A percentile compares a stretch with the other conserved stretches of the same genome.
phyloP scores from a whole-genome alignment of 1,140 invertebrate genomes.

The Magallana angulata region DNA sequence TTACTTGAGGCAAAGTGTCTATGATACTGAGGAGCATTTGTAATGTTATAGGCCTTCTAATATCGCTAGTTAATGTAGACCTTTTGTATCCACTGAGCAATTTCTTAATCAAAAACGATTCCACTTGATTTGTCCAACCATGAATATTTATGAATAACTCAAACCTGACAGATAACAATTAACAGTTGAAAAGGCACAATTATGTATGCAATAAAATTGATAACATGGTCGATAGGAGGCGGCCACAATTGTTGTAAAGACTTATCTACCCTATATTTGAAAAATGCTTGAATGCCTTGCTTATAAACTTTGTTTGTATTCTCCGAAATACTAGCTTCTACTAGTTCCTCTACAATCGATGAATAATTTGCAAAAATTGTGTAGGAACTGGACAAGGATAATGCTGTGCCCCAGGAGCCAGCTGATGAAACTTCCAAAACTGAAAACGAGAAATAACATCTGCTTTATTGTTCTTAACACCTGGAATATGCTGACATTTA shows the following conservation, averaged over 20 bases:
- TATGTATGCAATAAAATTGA: not conserved
- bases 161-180: constrained; percentile 43
- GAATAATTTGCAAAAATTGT: not conserved
- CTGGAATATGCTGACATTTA: no score
- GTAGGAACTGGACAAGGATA: constrained; percentile 12
- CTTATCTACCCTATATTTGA: not conserved
- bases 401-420: constrained; percentile 3
- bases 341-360: not conserved
- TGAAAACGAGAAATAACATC: constrained; percentile 20
- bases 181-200: constrained; percentile 8
- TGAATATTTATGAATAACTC: constrained; percentile 31
- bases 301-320: constrained; percentile 3
- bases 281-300: not conserved
- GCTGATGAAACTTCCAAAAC: constrained; percentile 2
- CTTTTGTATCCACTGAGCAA: not conserved
- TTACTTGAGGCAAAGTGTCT: not conserved
- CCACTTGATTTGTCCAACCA: not conserved
- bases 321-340: not conserved
- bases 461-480: no score
- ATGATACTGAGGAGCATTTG: not conserved
- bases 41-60: not conserved
- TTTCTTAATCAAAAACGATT: constrained; percentile 31
- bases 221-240: not conserved
- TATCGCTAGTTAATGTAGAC: not conserved
- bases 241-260: not conserved